Percentiles rank a stretch among this genome's conserved stretches.
phyloP scores from a whole-genome alignment of 2,888 invertebrate genomes.

The Drosophila prolongata region DNA sequence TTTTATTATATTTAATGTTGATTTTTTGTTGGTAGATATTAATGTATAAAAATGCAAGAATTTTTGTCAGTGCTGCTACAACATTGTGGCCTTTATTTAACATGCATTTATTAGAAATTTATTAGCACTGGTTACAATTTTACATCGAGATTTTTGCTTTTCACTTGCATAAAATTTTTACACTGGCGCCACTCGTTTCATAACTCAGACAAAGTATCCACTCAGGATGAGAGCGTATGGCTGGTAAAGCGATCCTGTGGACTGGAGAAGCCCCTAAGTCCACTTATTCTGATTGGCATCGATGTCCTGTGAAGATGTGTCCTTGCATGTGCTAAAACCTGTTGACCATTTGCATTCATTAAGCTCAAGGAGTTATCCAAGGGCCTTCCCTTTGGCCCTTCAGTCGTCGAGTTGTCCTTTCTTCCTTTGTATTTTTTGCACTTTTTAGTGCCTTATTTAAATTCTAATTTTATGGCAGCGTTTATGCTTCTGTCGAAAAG shows the following conservation, averaged over 20 bases:
- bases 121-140: slow-evolving; percentile 61
- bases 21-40: too few relatives aligned
- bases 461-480: slow-evolving; percentile 79
- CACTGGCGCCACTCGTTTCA: slow-evolving; percentile 71
- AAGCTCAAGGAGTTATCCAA: slow-evolving; percentile 39
- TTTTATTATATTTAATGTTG: background rate
- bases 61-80: slow-evolving; percentile 8
- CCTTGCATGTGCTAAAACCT: slow-evolving; percentile 63
- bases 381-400: slow-evolving; percentile 5
- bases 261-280: slow-evolving; percentile 18
- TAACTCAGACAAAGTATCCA: slow-evolving; percentile 71
- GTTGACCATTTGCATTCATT: slow-evolving; percentile 83
- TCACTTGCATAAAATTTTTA: slow-evolving; percentile 70
- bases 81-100: slow-evolving; percentile 75
- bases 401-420: slow-evolving; percentile 16
- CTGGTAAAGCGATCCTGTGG: slow-evolving; percentile 2
- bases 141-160: slow-evolving; percentile 63
- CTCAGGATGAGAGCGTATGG: slow-evolving; percentile 8
- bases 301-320: slow-evolving; percentile 30
- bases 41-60: too few relatives aligned
- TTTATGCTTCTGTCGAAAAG: slow-evolving; percentile 74
- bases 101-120: slow-evolving; percentile 76
- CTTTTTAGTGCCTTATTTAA: slow-evolving; percentile 71
- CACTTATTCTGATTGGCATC: slow-evolving; percentile 76
- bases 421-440: slow-evolving; percentile 37